phyloP scores from a whole-genome alignment of 2,797 vertebrate species.

The Platyrinchus mystaceus region DNA sequence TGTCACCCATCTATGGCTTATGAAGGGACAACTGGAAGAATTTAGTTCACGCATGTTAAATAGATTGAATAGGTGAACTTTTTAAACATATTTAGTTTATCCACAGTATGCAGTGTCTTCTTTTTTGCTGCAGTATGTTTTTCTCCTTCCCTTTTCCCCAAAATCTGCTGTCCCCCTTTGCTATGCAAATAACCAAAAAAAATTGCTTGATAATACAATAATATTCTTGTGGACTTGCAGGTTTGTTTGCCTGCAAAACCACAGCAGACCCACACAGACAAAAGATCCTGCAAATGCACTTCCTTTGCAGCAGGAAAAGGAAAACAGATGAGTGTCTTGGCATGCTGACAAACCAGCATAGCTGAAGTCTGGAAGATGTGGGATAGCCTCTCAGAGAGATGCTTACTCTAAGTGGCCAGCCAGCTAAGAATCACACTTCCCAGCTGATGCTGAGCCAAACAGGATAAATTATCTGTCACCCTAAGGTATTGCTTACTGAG shows the following conservation, averaged over 20 bases:
- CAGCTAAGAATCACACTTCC: neutral
- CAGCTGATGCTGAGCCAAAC: neutral
- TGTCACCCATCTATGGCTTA: neutral
- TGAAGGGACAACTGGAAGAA: neutral
- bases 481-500: neutral
- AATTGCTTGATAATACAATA: neutral
- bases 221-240: neutral
- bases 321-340: neutral
- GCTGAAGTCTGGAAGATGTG: neutral
- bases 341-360: neutral
- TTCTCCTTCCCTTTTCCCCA: neutral
- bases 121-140: neutral
- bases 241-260: neutral
- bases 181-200: neutral
- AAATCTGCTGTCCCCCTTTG: neutral
- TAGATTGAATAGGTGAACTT: neutral
- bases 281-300: neutral
- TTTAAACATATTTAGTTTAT: neutral
- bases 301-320: neutral
- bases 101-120: neutral
- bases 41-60: neutral
- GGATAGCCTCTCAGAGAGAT: neutral
- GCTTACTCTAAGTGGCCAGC: neutral
- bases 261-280: neutral
- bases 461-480: neutral